A percentile compares a stretch with the other conserved stretches of the same genome.
These are phyloP conservation scores for Perccottus glenii DNA, from an alignment of 2,113 vertebrate species.

Conservation along the genomic window DNA sequence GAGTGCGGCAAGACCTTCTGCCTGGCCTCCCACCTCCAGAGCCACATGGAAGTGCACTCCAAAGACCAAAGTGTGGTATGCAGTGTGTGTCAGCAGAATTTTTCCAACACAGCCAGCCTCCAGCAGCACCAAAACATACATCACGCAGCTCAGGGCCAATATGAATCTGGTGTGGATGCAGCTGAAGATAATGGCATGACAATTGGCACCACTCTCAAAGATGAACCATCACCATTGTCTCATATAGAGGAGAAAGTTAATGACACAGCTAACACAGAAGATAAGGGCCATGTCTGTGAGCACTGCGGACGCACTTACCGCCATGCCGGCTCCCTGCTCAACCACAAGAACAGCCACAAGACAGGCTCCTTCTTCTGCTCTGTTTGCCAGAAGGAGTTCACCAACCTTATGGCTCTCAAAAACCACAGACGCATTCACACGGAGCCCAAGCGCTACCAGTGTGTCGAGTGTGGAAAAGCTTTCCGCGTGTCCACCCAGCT, in stretches of 20 bases:
- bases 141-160: constrained; percentile 56
- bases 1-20: constrained; percentile 85
- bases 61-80: constrained; percentile 80
- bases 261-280: constrained; percentile 23
- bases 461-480: constrained; percentile 84
- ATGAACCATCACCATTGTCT: constrained; percentile 57
- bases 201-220: constrained; percentile 56
- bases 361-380: constrained; percentile 78
- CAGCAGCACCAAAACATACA: constrained; percentile 80
- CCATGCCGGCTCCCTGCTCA: constrained; percentile 80
- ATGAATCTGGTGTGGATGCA: constrained; percentile 20
- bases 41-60: constrained; percentile 79
- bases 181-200: constrained; percentile 22
- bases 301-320: constrained; percentile 82
- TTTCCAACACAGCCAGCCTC: constrained; percentile 76
- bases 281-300: constrained; percentile 80
- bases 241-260: constrained; percentile 48
- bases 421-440: constrained; percentile 83
- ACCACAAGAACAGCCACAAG: constrained; percentile 85
- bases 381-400: constrained; percentile 81
- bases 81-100: constrained; percentile 82
- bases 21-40: constrained; percentile 76
- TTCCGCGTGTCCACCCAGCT: constrained; percentile 83
- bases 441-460: constrained; percentile 87
- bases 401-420: constrained; percentile 82